Evolutionary conservation across 2,113 vertebrate genomes (phyloP).

Genomic region (Smithornis capensis): DNA sequence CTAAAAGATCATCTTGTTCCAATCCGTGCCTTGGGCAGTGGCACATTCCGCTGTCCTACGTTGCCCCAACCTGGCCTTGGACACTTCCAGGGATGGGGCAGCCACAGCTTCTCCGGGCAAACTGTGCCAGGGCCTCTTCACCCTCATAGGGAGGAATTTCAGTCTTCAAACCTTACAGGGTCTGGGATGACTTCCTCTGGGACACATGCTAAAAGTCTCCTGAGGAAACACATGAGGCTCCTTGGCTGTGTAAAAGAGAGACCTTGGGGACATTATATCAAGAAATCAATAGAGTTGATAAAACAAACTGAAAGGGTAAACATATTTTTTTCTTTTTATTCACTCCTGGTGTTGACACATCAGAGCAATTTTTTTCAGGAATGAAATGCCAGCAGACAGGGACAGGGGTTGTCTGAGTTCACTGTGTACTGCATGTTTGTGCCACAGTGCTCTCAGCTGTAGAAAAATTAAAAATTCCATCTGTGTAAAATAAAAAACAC

Average conservation of each 20-base stretch:
- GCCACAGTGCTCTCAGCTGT: neutral
- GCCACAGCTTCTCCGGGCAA: neutral
- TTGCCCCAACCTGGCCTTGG: neutral
- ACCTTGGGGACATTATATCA: neutral
- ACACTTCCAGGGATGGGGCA: neutral
- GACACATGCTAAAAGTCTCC: neutral
- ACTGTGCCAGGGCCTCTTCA: neutral
- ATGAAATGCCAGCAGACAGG: neutral
- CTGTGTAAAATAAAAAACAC: neutral
- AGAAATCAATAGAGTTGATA: slow-evolving; percentile 1
- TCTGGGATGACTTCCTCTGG: fast-evolving
- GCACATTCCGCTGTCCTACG: neutral
- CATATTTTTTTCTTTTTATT: neutral
- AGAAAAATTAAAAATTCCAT: neutral
- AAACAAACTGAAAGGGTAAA: slow-evolving; percentile 5
- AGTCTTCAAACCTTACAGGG: too few species aligned
- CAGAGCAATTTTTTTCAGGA: neutral
- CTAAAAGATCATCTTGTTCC: neutral
- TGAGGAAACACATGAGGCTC: neutral
- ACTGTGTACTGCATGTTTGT: neutral
- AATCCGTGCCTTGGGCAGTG: neutral
- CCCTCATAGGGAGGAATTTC: neutral
- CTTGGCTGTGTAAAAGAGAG: neutral
- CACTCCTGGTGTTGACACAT: neutral
- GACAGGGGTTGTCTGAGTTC: neutral